A percentile compares a stretch with the other conserved stretches of the same genome.
phyloP scores from a whole-genome alignment of 1,140 invertebrate species.

The Phthorimaea operculella region DNA sequence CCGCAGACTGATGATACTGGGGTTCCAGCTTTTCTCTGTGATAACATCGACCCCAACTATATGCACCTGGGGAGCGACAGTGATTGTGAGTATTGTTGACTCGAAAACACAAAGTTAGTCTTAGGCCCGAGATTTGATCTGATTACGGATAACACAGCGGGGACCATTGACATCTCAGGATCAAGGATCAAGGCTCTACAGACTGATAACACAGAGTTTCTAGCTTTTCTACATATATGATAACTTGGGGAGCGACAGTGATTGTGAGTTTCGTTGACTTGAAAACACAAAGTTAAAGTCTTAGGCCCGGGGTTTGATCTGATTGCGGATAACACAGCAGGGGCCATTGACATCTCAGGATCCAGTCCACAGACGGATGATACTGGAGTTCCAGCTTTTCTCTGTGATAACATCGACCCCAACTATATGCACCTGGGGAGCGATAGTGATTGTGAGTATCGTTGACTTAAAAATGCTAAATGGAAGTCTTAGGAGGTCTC shows the following conservation, averaged over 20 bases:
- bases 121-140: constrained; percentile 72
- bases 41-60: constrained; percentile 70
- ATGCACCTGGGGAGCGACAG: constrained; percentile 66
- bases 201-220: constrained; percentile 70
- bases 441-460: constrained; percentile 64
- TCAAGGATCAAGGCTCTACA: constrained; percentile 47
- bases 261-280: constrained; percentile 48
- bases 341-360: constrained; percentile 53
- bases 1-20: constrained; percentile 65
- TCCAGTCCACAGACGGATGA: constrained; percentile 57
- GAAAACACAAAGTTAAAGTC: constrained; percentile 75
- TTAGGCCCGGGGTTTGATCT: constrained; percentile 72
- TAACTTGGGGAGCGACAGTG: constrained; percentile 68
- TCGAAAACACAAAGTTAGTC: constrained; percentile 71
- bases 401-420: constrained; percentile 71
- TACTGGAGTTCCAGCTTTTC: constrained; percentile 72
- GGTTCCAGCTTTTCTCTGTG: constrained; percentile 73
- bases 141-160: constrained; percentile 38
- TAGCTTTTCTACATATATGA: constrained; percentile 74
- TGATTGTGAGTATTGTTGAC: constrained; percentile 53
- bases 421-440: constrained; percentile 67
- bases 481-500: constrained; percentile 78
- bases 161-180: constrained; percentile 53
- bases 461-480: constrained; percentile 22
- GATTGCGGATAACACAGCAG: constrained; percentile 38